phyloP scores from a whole-genome alignment of 2,888 invertebrate species.

The Andrena flavipes region DNA sequence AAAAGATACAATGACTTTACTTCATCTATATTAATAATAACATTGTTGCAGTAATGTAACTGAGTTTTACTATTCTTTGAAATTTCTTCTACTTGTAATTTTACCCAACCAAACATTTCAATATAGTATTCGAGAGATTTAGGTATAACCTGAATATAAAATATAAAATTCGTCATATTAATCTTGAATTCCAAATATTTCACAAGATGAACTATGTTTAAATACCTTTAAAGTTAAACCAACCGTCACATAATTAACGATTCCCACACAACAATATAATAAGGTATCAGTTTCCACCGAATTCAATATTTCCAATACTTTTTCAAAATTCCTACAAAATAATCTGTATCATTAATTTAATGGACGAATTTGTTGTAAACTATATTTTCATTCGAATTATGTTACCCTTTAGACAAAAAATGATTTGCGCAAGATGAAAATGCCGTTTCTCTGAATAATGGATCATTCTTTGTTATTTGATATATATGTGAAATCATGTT shows the following conservation, averaged over 20 bases:
- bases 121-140: conserved; percentile 65
- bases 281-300: conserved; percentile 74
- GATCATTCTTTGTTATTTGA: conserved; percentile 77
- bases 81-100: conserved; percentile 66
- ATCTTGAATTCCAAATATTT: background rate
- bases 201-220: conserved; percentile 49
- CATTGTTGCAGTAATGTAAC: conserved; percentile 17
- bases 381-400: conserved; percentile 8
- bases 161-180: conserved; percentile 50
- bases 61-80: conserved; percentile 47
- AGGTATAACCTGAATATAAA: conserved; percentile 55
- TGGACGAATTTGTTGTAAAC: conserved; percentile 2
- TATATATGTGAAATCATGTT: conserved; percentile 83
- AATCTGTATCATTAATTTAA: conserved; percentile 6
- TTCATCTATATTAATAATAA: conserved; percentile 57
- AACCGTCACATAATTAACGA: conserved; percentile 69
- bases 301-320: conserved; percentile 78
- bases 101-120: conserved; percentile 73
- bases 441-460: conserved; percentile 73
- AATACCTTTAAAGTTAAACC: conserved; percentile 70
- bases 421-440: conserved; percentile 77
- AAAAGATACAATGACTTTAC: conserved; percentile 71
- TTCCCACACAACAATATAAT: conserved; percentile 73
- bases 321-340: conserved; percentile 75
- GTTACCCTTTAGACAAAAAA: conserved; percentile 81